These are phyloP conservation scores for Petrosia ficiformis DNA, from an alignment of 37 sponge, comb jelly and placozoan genomes.

Conservation along the genomic window DNA sequence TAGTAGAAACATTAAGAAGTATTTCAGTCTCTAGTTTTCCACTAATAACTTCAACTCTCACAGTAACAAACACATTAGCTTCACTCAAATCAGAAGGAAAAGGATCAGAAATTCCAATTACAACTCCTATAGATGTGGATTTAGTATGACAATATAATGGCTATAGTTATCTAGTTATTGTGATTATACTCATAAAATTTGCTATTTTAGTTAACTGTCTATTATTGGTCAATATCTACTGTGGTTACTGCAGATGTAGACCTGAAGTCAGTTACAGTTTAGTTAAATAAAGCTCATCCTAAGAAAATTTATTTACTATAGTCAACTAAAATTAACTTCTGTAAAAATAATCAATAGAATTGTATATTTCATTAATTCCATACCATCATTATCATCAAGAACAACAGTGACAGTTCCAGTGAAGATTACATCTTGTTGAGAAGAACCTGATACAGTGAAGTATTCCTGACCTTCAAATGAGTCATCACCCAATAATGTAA, in stretches of 20 bases:
- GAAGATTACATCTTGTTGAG: not conserved
- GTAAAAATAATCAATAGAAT: no score
- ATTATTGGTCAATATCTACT: no score
- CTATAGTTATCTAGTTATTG: no score
- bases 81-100: constrained; percentile 16
- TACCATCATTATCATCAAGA: not conserved
- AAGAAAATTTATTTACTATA: no score
- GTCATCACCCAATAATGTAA: not conserved
- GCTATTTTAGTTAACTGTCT: no score
- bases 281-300: no score
- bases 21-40: constrained; percentile 30
- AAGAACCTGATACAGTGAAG: not conserved
- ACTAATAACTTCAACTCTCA: constrained; percentile 6
- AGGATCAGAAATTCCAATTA: constrained; percentile 8
- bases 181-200: no score
- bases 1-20: constrained; percentile 8
- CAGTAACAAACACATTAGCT: constrained; percentile 1
- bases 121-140: constrained; percentile 10
- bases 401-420: not conserved
- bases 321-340: no score
- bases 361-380: not conserved
- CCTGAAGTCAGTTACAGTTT: no score
- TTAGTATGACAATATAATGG: no score
- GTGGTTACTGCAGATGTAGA: no score
- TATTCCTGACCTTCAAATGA: not conserved